Conservation (phyloP, 2,113 vertebrate species). For the Microcebus murinus region DNA sequence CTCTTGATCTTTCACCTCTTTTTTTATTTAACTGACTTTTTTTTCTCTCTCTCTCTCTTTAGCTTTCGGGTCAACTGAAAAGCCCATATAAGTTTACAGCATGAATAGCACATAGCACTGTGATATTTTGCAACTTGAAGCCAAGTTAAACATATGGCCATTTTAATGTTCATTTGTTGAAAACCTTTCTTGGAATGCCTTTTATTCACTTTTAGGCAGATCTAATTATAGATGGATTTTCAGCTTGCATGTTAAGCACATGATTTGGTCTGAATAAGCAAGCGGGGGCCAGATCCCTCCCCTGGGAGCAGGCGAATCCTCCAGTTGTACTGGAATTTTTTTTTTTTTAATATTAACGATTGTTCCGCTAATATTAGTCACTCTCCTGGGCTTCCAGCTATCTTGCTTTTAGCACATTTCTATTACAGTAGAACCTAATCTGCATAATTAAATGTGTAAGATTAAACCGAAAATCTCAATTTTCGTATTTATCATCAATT, state of each 20-base stretch:
- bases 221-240: constrained; percentile 64
- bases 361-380: neutral
- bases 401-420: neutral
- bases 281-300: neutral
- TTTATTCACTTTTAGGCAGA: constrained; percentile 60
- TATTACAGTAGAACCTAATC: neutral
- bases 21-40: neutral
- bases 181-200: constrained; percentile 60
- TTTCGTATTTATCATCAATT: neutral
- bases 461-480: neutral
- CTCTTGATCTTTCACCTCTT: neutral
- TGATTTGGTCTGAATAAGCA: neutral
- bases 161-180: constrained; percentile 49
- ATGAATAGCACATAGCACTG: neutral
- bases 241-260: constrained; percentile 25
- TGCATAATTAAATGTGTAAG: neutral
- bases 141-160: constrained; percentile 74
- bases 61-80: constrained; percentile 28
- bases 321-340: neutral
- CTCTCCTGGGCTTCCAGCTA: neutral
- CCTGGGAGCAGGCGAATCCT: neutral
- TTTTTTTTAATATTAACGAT: neutral
- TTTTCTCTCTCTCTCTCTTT: neutral
- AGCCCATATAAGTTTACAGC: constrained; percentile 47
- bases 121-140: constrained; percentile 51